Evolutionary conservation across 2,888 invertebrate genomes (phyloP).

Genomic region (Drosophila diplacantha): DNA sequence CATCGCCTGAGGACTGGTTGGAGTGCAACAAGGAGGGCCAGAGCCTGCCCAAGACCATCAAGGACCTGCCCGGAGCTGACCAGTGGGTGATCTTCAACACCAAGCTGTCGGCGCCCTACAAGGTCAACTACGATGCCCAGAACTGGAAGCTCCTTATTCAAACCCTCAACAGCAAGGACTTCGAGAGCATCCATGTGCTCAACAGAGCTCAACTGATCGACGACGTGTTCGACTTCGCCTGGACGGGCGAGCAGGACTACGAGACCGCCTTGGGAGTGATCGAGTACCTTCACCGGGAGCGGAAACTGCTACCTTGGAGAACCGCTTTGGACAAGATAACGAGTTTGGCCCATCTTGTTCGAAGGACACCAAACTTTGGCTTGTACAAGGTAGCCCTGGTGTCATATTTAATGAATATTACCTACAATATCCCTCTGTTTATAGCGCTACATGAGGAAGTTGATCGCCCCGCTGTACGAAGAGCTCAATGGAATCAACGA

Average conservation of each 20-base stretch:
- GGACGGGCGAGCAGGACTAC: slow-evolving; percentile 83
- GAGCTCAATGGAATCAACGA: slow-evolving; percentile 80
- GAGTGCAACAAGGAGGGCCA: slow-evolving; percentile 73
- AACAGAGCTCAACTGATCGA: slow-evolving; percentile 90
- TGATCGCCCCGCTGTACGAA: slow-evolving; percentile 82
- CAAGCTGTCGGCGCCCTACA: slow-evolving; percentile 84
- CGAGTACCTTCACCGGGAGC: slow-evolving; percentile 78
- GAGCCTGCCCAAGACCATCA: slow-evolving; percentile 59
- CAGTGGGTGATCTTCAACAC: slow-evolving; percentile 87
- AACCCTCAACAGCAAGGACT: slow-evolving; percentile 80
- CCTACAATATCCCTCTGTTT: neutral
- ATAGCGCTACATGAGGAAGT: slow-evolving; percentile 82
- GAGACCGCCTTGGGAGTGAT: slow-evolving; percentile 80
- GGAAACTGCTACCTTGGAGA: slow-evolving; percentile 79
- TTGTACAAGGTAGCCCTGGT: slow-evolving; percentile 80
- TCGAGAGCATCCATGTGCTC: slow-evolving; percentile 81
- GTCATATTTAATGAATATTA: neutral
- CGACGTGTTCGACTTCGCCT: slow-evolving; percentile 85
- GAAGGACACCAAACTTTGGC: slow-evolving; percentile 81
- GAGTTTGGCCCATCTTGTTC: slow-evolving; percentile 81
- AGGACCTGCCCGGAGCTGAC: slow-evolving; percentile 77
- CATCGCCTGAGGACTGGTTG: slow-evolving; percentile 80
- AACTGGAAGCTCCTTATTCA: slow-evolving; percentile 84
- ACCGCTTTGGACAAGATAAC: slow-evolving; percentile 81
- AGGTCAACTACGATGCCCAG: slow-evolving; percentile 86